Evolutionary conservation across 37 sponge, comb jelly and placozoan species (phyloP), one percentile per base, ranked within the genome.

Genomic region (Oscarella lobularis): DNA sequence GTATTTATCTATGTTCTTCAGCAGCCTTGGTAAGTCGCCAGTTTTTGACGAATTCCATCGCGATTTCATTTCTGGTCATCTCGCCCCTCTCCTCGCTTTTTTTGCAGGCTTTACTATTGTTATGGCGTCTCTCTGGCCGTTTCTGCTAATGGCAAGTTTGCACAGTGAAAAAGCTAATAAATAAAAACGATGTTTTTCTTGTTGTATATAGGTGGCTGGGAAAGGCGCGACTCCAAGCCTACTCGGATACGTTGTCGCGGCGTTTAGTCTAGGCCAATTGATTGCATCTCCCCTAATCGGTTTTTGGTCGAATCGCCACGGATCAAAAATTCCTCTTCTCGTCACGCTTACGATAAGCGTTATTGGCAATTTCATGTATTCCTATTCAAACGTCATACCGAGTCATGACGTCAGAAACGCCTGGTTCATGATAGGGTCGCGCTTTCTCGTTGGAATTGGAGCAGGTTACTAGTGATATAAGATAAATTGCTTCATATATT

Each of bases 1-100:
- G 69, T 92, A 88, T 78, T 80, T 92, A 77, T 88, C 92, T 29
- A 92, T 92, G 92, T 88, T 92, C 70, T 76, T 88, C 29, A 80
- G 78, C n/a, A 30, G 89, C 6, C 39, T 88, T 34, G 87, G 92
- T 87, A 76, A 89, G n/a, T n/a, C n/a, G n/a, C n/a, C n/a, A n/a
- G n/a, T n/a, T n/a, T n/a, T n/a, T n/a, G n/a, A n/a, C n/a, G n/a
- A n/a, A n/a, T n/a, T n/a, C n/a, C n/a, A n/a, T 54, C 3, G 6
- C 6, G 5, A 0, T 39, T 5, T 48, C 5, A 54, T 66, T 41
- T 30, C n/a, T 1, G 39, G 60, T 41, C 29, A 48, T 3, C 39
- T 66, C 4, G 38, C 20, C 33, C 29, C 4, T 39, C 20, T 39
- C 38, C n/a, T 32, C 29, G 54, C 14, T 66, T 54, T 83, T 29